Evolutionary conservation across 2,888 invertebrate genomes (phyloP).

Genomic region (Parthenolecanium corni): DNA sequence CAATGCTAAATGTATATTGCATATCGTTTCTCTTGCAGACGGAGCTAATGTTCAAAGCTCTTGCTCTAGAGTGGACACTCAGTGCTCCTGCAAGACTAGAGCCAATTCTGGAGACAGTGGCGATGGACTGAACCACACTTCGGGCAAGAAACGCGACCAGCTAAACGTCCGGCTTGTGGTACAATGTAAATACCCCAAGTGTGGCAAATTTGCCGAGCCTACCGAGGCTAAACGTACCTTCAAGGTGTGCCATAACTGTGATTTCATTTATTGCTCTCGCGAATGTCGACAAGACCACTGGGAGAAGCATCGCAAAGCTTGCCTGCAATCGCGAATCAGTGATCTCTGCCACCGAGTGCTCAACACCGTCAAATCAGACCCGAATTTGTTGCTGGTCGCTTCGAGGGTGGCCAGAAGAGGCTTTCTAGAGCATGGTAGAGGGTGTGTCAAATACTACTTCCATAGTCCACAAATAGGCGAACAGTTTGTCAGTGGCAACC

Average conservation of each 20-base stretch:
- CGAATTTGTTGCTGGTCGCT: constrained; percentile 60
- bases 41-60: background rate
- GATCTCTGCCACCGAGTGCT: constrained; percentile 68
- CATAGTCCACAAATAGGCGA: constrained; percentile 76
- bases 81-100: constrained; percentile 1
- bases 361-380: constrained; percentile 66
- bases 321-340: constrained; percentile 81
- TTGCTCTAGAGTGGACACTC: background rate
- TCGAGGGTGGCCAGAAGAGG: constrained; percentile 75
- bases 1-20: no score
- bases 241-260: constrained; percentile 91
- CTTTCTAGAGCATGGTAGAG: constrained; percentile 70
- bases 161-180: constrained; percentile 39
- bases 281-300: constrained; percentile 84
- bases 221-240: constrained; percentile 68
- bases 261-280: constrained; percentile 84
- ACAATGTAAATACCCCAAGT: constrained; percentile 70
- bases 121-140: background rate
- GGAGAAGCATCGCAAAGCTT: constrained; percentile 83
- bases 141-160: background rate
- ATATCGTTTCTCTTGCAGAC: no score
- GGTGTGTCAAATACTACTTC: constrained; percentile 84
- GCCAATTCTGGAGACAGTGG: constrained; percentile 6
- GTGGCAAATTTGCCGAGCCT: constrained; percentile 57
- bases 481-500: constrained; percentile 66